Evolutionary conservation across 53 echinoderm and acorn worm species (phyloP).

Genomic region (Temnopleurus reevesii): DNA sequence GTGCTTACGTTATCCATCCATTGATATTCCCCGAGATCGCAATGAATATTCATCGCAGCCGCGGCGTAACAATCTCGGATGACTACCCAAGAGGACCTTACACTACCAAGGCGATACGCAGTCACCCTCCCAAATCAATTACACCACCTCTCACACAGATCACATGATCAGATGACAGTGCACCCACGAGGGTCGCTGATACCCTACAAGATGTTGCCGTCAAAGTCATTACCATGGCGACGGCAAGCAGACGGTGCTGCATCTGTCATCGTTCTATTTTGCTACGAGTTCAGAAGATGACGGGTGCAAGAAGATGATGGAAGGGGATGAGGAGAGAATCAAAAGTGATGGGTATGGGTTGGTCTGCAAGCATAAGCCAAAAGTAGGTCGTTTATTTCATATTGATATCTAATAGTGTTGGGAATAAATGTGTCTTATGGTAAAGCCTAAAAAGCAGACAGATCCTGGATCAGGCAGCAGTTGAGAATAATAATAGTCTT

Average conservation of each 20-base stretch:
- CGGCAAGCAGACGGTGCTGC: neutral
- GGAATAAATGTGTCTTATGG: no score
- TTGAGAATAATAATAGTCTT: no score
- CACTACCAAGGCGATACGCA: neutral
- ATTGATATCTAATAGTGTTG: no score
- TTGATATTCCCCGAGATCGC: neutral
- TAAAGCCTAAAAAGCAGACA: no score
- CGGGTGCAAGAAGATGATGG: neutral
- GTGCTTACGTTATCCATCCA: neutral
- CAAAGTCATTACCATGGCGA: constrained; percentile 22
- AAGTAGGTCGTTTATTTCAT: no score
- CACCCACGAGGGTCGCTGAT: constrained; percentile 5
- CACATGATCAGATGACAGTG: neutral
- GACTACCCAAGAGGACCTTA: constrained; percentile 5
- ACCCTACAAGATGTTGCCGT: constrained; percentile 16
- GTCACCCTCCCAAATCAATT: constrained; percentile 23
- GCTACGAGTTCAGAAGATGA: neutral
- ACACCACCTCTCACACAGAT: neutral
- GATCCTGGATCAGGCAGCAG: no score
- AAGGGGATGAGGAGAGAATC: no score
- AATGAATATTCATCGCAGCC: neutral
- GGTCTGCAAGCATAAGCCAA: no score
- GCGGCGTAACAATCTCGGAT: constrained; percentile 20
- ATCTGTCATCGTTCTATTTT: neutral
- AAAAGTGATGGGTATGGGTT: neutral